Percentiles rank a stretch among this genome's conserved stretches.
Evolutionary conservation across 2,888 invertebrate species (phyloP).

Genomic region (Drosophila prolongata): DNA sequence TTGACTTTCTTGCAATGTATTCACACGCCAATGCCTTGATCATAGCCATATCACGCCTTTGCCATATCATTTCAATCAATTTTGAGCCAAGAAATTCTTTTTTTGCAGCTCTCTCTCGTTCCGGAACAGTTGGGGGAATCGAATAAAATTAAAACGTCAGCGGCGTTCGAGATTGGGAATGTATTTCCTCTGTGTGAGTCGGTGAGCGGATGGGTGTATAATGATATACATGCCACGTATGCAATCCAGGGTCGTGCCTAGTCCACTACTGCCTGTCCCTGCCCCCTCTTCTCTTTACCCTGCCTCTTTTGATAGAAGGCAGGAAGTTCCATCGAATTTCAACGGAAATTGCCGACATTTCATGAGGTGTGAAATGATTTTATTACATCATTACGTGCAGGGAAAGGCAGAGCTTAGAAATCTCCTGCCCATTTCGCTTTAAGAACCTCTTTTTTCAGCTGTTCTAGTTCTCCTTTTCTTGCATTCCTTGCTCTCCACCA

Average conservation of each 20-base stretch:
- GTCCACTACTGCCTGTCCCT: slow-evolving; percentile 50
- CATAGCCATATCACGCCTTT: slow-evolving; percentile 70
- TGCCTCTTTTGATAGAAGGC: slow-evolving; percentile 42
- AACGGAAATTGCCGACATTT: slow-evolving; percentile 82
- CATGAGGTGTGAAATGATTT: slow-evolving; percentile 83
- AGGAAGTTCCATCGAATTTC: slow-evolving; percentile 79
- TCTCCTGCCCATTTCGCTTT: slow-evolving; percentile 16
- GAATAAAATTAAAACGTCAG: slow-evolving; percentile 81
- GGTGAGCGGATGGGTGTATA: slow-evolving; percentile 41
- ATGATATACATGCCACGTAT: slow-evolving; percentile 79
- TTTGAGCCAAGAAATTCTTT: slow-evolving; percentile 68
- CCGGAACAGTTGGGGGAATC: slow-evolving; percentile 28
- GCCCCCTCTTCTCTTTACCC: slow-evolving; percentile 1
- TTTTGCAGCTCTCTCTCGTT: slow-evolving; percentile 1
- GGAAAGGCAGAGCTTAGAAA: slow-evolving; percentile 38
- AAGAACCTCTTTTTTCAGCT: slow-evolving; percentile 10
- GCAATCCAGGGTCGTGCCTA: slow-evolving; percentile 69
- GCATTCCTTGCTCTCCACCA: slow-evolving; percentile 6
- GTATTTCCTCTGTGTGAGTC: slow-evolving; percentile 58
- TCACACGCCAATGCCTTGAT: slow-evolving; percentile 8
- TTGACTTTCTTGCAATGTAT: slow-evolving; percentile 10
- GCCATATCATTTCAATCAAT: slow-evolving; percentile 81
- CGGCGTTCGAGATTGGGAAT: slow-evolving; percentile 41
- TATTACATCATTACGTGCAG: slow-evolving; percentile 82
- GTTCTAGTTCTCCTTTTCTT: slow-evolving; percentile 23